Percentiles rank a stretch among this genome's conserved stretches.
Evolutionary conservation across 2,888 invertebrate species (phyloP).

Genomic region (Ochropacha duplaris): DNA sequence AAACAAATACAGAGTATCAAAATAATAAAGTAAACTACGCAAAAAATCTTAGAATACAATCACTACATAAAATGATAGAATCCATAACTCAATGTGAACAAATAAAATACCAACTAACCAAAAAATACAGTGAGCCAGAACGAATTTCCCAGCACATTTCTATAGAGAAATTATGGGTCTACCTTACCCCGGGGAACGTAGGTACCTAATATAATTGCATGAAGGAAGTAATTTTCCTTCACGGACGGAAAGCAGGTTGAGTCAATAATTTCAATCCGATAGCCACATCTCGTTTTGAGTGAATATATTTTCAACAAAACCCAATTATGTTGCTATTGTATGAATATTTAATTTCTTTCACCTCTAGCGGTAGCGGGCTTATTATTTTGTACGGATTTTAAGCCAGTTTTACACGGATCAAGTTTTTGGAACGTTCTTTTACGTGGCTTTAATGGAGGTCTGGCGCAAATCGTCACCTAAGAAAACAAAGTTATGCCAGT

Average conservation of each 20-base stretch:
- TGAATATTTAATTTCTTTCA: not conserved
- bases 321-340: not conserved
- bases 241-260: not conserved
- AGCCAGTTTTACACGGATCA: no score
- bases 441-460: no score
- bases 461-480: no score
- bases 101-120: not conserved
- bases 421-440: no score
- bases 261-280: not conserved
- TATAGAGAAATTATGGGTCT: slow-evolving; percentile 1
- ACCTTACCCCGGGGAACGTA: not conserved
- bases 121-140: not conserved
- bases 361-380: no score
- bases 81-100: not conserved
- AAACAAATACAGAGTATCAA: no score
- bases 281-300: not conserved
- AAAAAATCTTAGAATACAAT: no score
- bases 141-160: not conserved
- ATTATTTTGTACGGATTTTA: no score
- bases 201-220: not conserved
- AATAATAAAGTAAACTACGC: no score
- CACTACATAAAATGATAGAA: not conserved
- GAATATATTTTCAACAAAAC: not conserved
- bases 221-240: not conserved
- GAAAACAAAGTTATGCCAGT: no score